These are phyloP conservation scores for Irena cyanogastra DNA, from an alignment of 2,113 vertebrate genomes.

Conservation along the genomic window DNA sequence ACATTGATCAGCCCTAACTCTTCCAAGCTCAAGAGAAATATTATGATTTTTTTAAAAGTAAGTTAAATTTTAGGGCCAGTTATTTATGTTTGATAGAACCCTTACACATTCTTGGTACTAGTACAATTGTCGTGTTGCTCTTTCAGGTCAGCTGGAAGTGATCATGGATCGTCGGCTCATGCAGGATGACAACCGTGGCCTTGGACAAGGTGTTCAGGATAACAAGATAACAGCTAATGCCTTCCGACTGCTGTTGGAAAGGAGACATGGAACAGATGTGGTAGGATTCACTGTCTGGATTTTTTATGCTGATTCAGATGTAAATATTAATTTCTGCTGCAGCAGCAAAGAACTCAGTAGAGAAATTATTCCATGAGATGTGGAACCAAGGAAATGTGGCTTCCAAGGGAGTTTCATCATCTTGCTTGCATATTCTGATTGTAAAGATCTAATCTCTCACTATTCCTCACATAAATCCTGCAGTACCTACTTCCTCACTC, in stretches of 20 bases:
- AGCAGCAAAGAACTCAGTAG: background rate
- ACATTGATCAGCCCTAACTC: background rate
- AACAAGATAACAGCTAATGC: constrained; percentile 88
- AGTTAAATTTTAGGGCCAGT: background rate
- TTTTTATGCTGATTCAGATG: background rate
- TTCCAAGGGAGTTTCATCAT: background rate
- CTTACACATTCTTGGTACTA: background rate
- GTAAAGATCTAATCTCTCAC: background rate
- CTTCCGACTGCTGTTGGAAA: constrained; percentile 85
- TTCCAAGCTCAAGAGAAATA: background rate
- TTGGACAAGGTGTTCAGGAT: constrained; percentile 92
- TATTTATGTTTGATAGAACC: background rate
- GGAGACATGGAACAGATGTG: constrained; percentile 64
- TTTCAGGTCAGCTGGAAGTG: constrained; percentile 87
- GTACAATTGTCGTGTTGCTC: background rate
- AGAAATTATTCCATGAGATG: background rate
- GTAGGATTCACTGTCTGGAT: constrained; percentile 57
- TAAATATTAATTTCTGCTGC: background rate
- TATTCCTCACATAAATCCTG: background rate
- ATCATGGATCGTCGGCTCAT: constrained; percentile 90
- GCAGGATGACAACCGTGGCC: constrained; percentile 93
- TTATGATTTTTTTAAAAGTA: background rate
- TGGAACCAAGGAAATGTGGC: background rate
- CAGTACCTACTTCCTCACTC: background rate
- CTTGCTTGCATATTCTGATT: background rate